Evolutionary conservation across 2,888 invertebrate species (phyloP), one percentile per base, ranked within the genome.

Genomic region (Dichetophora obliterata): DNA sequence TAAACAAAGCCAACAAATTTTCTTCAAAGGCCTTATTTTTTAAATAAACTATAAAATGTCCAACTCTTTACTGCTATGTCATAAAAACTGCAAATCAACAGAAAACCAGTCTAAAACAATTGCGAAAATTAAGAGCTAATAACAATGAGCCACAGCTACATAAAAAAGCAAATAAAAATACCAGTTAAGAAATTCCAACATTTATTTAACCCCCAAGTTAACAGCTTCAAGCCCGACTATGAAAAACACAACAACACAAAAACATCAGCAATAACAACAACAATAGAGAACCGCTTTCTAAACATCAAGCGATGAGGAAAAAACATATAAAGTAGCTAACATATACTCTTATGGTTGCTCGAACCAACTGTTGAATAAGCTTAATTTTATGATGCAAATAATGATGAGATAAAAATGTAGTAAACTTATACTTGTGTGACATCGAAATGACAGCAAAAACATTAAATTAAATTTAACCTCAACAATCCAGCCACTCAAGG

Each of bases 341-440:
- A 34, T 34, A n/a, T 37, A 34, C 63, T 1, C n/a, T 65, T 31
- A 50, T 50, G 68, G 48, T 68, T 48, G 6, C 68, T 22, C 24
- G 31, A 68, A 69, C 69, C 69, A 69, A 69, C 69, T 69, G 69
- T 69, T 69, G 69, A 69, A 9, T 31, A 19, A 0, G 54, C 27
- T 54, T 34, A 52, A 69, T 69, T 69, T 69, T 66, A 66, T 43
- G 66, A 69, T n/a, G 52, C 27, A 16, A 52, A 27, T 69, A 31
- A 54, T 52, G 54, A 69, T 34, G 54, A 69, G 34, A 69, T 54
- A 31, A 54, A 50, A 69, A n/a, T 69, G 4, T 34, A 54, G 22
- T 31, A n/a, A n/a, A 34, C 31, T 43, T 43, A 43, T 24, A 27
- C 27, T 59, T 59, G 63, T 19, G 16, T 34, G 34, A 14, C 34